Evolutionary conservation across 2,888 invertebrate genomes (phyloP).

Genomic region (Drosophila helvetica): DNA sequence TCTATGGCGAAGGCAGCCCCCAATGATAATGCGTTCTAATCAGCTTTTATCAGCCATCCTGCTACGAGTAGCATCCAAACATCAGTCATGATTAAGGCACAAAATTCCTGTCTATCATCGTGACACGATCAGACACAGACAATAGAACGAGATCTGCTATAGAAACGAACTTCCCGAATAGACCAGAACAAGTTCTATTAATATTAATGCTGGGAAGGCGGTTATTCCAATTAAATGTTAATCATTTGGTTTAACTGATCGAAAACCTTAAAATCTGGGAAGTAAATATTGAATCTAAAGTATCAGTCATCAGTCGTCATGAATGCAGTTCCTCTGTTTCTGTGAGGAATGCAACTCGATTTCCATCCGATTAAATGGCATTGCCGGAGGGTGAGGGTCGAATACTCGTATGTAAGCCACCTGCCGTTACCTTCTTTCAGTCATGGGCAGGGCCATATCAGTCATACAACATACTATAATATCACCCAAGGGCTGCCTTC

Average conservation of each 20-base stretch:
- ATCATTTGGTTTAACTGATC: not conserved
- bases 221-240: not conserved
- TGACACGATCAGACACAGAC: slow-evolving; percentile 14
- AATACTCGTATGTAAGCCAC: slow-evolving; percentile 11
- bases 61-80: slow-evolving; percentile 4
- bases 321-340: not conserved
- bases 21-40: slow-evolving; percentile 14
- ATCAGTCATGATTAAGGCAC: not conserved
- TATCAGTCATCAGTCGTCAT: not conserved
- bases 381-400: slow-evolving; percentile 24
- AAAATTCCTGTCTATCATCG: not conserved
- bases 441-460: slow-evolving; percentile 34
- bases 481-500: slow-evolving; percentile 2
- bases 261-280: not conserved
- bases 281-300: not conserved
- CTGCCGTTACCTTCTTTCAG: slow-evolving; percentile 25
- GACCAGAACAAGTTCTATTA: slow-evolving; percentile 1
- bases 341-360: not conserved
- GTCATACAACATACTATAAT: slow-evolving; percentile 20
- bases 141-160: slow-evolving; percentile 23
- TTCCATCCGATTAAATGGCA: slow-evolving; percentile 1
- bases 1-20: not conserved
- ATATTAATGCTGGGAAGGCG: not conserved
- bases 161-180: slow-evolving; percentile 15
- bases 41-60: slow-evolving; percentile 20